Evolutionary conservation across 2,888 invertebrate genomes (phyloP).

Genomic region (Brachylomia viminalis): DNA sequence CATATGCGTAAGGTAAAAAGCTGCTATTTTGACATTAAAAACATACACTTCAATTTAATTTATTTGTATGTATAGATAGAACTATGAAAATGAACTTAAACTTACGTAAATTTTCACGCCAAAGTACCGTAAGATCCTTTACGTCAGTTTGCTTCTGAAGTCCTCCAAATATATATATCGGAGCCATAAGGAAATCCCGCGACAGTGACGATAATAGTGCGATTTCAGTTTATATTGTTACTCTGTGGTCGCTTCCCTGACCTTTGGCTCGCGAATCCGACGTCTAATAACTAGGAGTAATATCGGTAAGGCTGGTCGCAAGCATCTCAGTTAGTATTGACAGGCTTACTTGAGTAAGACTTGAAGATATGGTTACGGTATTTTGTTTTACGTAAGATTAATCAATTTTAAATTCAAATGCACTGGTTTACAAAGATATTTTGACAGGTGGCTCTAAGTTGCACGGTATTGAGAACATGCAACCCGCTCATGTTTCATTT

Average conservation of each 20-base stretch:
- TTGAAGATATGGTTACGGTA: conserved; percentile 41
- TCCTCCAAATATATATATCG: conserved; percentile 41
- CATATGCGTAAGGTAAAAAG: no score
- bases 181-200: conserved; percentile 39
- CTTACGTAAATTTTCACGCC: not conserved
- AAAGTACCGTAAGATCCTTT: conserved; percentile 5
- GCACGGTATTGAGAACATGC: not conserved
- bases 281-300: conserved; percentile 61
- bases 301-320: conserved; percentile 46
- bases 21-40: no score
- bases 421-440: not conserved
- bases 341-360: conserved; percentile 43
- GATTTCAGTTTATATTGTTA: conserved; percentile 59
- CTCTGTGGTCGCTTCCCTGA: conserved; percentile 46
- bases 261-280: conserved; percentile 63
- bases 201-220: conserved; percentile 55
- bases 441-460: not conserved
- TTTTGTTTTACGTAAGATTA: conserved; percentile 13
- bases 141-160: conserved; percentile 4
- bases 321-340: conserved; percentile 53
- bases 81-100: not conserved
- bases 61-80: not conserved
- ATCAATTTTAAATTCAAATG: not conserved
- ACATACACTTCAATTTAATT: no score
- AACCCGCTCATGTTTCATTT: no score